Base-by-base conservation (phyloP, 2,888 invertebrate genomes). In the Phymatocera aterrima region DNA sequence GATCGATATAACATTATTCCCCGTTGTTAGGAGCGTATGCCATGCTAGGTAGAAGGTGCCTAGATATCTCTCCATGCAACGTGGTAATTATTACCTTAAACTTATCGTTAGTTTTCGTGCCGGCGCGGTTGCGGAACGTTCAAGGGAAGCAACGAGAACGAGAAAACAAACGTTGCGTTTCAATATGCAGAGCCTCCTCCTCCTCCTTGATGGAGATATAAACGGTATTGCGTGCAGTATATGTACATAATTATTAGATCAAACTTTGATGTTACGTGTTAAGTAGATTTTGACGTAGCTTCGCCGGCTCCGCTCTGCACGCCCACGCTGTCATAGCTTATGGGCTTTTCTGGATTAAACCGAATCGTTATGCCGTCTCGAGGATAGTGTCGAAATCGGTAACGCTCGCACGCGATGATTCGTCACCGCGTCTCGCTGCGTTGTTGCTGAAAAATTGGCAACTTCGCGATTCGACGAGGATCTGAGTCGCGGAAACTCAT, bases 211-310 rank as follows among this genome's bases (percentile, higher is more conserved):
- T 87, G 86, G 87, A 88, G 88, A 87, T 87, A 84, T 87, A 87
- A 88, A 88, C 87, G 83, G 79, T 83, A 83, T 89, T 83, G 88
- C 89, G 88, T 89, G 79, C 83, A 83, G 87, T 88, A 83, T 83
- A 87, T 88, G 87, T 83, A 79, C 79, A 80, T 83, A 81, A 86
- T 88, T 88, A 87, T 88, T 88, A 87, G 85, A 87, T 87, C 86
- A 85, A 87, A 89, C 84, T 89, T 88, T 83, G 85, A 84, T 84
- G 81, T 82, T 54, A 61, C 81, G 80, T 85, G 86, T 85, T 88
- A 87, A 88, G 86, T 85, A 84, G 85, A 84, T 87, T 86, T 81
- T 83, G 82, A 85, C 82, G 83, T n/a, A 51, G 10, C 40, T 37
- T 37, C 37, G n/a, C n/a, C n/a, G n/a, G n/a, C n/a, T n/a, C n/a